phyloP scores from a whole-genome alignment of 2,888 invertebrate genomes.

The Stratiomys singularior region DNA sequence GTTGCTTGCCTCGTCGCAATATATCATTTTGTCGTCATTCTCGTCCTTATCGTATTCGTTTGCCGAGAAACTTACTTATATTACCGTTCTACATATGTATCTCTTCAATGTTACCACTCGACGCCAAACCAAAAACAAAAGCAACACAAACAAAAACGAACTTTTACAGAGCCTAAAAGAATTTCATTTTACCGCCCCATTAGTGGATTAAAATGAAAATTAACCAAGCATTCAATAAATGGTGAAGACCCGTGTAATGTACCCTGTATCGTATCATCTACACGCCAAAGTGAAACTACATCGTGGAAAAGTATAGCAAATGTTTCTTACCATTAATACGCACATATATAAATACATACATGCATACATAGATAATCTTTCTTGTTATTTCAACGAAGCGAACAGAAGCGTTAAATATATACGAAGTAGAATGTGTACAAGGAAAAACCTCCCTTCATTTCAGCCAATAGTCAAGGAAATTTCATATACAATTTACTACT shows the following conservation, averaged over 20 bases:
- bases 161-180: conserved; percentile 13
- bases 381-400: conserved; percentile 12
- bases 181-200: conserved; percentile 48
- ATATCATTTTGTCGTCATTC: neutral
- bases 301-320: neutral
- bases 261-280: neutral
- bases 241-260: conserved; percentile 23
- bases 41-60: neutral
- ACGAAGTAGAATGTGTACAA: neutral
- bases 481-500: neutral
- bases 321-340: neutral
- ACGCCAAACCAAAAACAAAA: neutral
- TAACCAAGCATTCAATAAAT: conserved; percentile 46
- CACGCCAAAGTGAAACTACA: neutral
- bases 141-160: neutral
- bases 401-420: conserved; percentile 22
- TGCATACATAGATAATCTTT: neutral
- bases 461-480: conserved; percentile 18
- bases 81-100: neutral
- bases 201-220: conserved; percentile 52
- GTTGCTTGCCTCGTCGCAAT: neutral
- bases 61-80: neutral
- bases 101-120: no score
- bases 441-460: conserved; percentile 12
- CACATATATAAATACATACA: neutral